phyloP scores from a whole-genome alignment of 2,797 vertebrate species.

The Urocyon cinereoargenteus region DNA sequence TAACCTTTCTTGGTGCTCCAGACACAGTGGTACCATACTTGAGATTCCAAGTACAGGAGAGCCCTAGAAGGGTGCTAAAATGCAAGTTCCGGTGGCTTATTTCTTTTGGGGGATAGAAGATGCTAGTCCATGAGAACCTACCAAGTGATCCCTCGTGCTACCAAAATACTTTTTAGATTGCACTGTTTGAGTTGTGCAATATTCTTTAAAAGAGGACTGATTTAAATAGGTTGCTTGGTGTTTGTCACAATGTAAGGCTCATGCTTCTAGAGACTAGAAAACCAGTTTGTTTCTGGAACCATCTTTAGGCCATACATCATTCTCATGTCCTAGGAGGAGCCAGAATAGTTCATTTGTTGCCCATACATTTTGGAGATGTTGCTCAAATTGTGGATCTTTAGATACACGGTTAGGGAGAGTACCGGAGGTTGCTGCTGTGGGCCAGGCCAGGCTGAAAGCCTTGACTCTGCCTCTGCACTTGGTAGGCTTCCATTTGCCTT shows the following conservation, averaged over 20 bases:
- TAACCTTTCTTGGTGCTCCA: neutral
- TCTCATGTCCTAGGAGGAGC: neutral
- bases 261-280: slow-evolving; percentile 29
- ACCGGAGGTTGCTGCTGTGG: neutral
- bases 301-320: neutral
- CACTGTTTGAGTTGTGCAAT: neutral
- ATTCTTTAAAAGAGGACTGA: slow-evolving; percentile 4
- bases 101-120: neutral
- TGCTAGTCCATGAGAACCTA: neutral
- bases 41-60: neutral
- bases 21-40: neutral
- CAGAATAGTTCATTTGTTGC: neutral
- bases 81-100: neutral
- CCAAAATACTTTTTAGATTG: neutral
- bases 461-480: neutral
- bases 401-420: neutral
- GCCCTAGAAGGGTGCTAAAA: neutral
- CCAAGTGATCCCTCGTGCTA: neutral
- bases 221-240: neutral
- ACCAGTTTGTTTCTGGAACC: slow-evolving; percentile 57
- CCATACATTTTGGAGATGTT: neutral
- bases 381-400: neutral
- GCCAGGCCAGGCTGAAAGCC: neutral
- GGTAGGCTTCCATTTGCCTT: neutral
- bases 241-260: slow-evolving; percentile 1